Evolutionary conservation across 2,113 vertebrate species (phyloP).

Genomic region (Leuciscus idus): DNA sequence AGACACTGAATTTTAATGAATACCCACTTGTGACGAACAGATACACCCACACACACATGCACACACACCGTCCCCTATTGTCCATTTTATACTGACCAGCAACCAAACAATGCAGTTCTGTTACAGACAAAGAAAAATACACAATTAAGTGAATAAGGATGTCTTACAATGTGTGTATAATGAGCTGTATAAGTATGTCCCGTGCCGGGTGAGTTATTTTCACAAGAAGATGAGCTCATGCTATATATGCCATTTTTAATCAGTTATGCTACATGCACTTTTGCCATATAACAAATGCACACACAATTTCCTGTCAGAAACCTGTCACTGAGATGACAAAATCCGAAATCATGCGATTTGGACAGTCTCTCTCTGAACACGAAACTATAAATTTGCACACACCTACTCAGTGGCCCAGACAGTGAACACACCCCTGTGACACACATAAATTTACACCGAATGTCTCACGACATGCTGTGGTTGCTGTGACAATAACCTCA

Average conservation of each 20-base stretch:
- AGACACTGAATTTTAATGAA: slow-evolving; percentile 26
- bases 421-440: slow-evolving; percentile 42
- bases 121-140: slow-evolving; percentile 26
- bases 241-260: slow-evolving; percentile 11
- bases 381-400: background rate
- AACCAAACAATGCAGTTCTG: slow-evolving; percentile 38
- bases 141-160: slow-evolving; percentile 49
- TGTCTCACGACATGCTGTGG: slow-evolving; percentile 53
- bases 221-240: background rate
- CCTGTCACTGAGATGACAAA: slow-evolving; percentile 45
- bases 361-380: background rate
- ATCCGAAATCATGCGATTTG: slow-evolving; percentile 13
- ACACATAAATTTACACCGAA: slow-evolving; percentile 44
- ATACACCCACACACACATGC: slow-evolving; percentile 47
- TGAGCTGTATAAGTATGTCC: slow-evolving; percentile 48
- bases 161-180: slow-evolving; percentile 36
- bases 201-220: slow-evolving; percentile 8
- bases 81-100: slow-evolving; percentile 31
- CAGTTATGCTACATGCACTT: slow-evolving; percentile 8
- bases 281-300: background rate
- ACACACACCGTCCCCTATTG: slow-evolving; percentile 36
- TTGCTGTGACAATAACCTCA: slow-evolving; percentile 52
- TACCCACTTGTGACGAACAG: slow-evolving; percentile 29
- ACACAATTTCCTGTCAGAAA: slow-evolving; percentile 10
- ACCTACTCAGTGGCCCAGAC: slow-evolving; percentile 10